phyloP scores from a whole-genome alignment of 2,888 invertebrate genomes.

The Nomada goodeniana region DNA sequence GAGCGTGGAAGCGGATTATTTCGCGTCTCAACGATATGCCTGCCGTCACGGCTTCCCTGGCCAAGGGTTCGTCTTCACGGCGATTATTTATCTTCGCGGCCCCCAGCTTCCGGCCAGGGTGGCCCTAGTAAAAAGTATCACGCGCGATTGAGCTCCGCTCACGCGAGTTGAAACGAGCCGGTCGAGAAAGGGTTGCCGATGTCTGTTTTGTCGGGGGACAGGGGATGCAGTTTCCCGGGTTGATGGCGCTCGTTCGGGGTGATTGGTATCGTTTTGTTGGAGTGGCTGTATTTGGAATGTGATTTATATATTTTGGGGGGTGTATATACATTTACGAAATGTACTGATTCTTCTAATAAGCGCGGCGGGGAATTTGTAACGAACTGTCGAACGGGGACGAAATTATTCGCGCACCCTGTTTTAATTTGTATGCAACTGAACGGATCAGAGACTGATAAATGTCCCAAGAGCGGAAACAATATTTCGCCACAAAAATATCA shows the following conservation, averaged over 20 bases:
- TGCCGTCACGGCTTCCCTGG: constrained; percentile 29
- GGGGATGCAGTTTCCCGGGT: neutral
- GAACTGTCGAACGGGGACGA: no score
- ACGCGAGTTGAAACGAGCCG: neutral
- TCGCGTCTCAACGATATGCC: constrained; percentile 53
- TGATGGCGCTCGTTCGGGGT: neutral
- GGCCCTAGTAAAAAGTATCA: constrained; percentile 30
- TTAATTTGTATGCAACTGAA: no score
- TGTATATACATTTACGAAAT: no score
- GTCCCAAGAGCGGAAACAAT: no score
- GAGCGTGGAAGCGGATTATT: constrained; percentile 52
- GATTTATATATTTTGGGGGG: no score
- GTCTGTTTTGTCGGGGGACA: neutral
- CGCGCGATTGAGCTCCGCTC: constrained; percentile 42
- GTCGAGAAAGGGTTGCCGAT: neutral
- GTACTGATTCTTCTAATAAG: no score
- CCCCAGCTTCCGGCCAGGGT: constrained; percentile 17
- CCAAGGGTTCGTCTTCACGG: constrained; percentile 28
- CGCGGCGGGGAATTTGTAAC: no score
- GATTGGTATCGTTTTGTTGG: neutral
- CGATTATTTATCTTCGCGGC: constrained; percentile 50
- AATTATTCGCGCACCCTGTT: no score
- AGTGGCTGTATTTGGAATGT: neutral
- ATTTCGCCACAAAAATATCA: no score
- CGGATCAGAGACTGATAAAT: no score